Base-by-base conservation (phyloP, 2,888 invertebrate species). In the Ormyrus nitidulus region DNA sequence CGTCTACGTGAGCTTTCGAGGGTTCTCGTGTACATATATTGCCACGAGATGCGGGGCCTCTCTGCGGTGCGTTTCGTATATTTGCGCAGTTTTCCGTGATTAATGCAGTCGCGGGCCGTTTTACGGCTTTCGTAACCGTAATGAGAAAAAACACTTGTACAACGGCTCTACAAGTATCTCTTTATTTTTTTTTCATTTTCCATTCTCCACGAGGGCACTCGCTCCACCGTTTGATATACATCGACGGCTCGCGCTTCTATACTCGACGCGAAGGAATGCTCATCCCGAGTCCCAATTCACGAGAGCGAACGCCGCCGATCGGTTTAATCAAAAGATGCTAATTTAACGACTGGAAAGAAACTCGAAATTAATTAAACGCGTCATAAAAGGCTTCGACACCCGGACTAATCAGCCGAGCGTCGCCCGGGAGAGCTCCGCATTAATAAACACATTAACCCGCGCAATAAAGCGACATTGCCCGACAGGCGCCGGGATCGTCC, bases 1-100 rank as follows among this genome's bases (percentile, higher is more conserved):
- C 80, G 62, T 73, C 71, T 77, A 74, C 74, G 70, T 77, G 77
- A 81, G 61, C 62, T 81, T 78, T 74, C 71, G 70, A 81, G 74
- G 64, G 70, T 77, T 72, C 76, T 80, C 72, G n/a, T 79, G 51
- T 65, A 51, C 59, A 56, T 61, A 71, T 61, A 71, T 78, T 66
- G 58, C 51, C 48, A 46, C 66, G 46, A n/a, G 66, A 53, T 3
- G 46, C 64, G 49, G 19, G 46, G 10, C 8, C 58, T 46, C 53
- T 54, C 51, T 6, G 13, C 44, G 58, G 51, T 19, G 19, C 19
- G 51, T 70, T 74, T 74, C 70, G 34, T 70, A 70, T 74, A 70
- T 74, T 79, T 74, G 64, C 51, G 64, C 70, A 70, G 70, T 79
- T 79, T 75, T 71, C 65, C 53, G 65, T 71, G 65, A 75, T 80